Evolutionary conservation across 2,888 invertebrate genomes (phyloP), one percentile per base, ranked within the genome.

Genomic region (Lasioglossum zephyrum): DNA sequence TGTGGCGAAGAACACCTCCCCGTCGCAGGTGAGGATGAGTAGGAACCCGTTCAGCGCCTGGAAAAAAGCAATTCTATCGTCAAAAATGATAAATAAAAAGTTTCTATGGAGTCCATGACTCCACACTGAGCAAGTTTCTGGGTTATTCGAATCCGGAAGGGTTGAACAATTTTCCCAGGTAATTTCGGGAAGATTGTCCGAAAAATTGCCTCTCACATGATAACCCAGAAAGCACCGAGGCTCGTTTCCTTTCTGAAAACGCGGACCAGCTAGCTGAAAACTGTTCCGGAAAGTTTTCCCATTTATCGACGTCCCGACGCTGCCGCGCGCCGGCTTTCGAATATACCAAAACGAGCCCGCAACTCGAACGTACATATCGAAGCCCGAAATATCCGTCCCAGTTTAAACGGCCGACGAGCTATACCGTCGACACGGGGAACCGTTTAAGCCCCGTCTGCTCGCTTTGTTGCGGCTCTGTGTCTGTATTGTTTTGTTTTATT

Each of bases 31-130:
- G 90, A 99, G 97, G 95, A 99, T 99, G 97, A 99, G 98, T 95
- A 99, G 97, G 97, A 99, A 99, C 93, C 99, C 99, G 96, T 99
- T 99, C 95, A 99, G 97, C 90, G 99, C 99, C 99, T 99, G 97
- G 81, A 95, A 96, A 92, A 92, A 84, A 87, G 47, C 60, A 82
- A 82, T 77, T 31, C 9, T 16, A 60, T 41, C 47, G 4, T 69
- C 22, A 36, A n/a, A 11, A 22, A 69, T 39, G 6, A 16, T 36
- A 16, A 16, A 36, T 2, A 53, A 53, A 0, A 8, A 22, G 8
- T 53, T 22, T 53, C 53, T 53, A 39, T 39, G 39, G 39, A 39
- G 39, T 39, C 39, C 4, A 22, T 0, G 22, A 22, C 49, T 49
- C 18, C 18, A 18, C 18, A 8, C 2, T 49, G 31, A 31, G 16